phyloP scores from a whole-genome alignment of 2,113 vertebrate species.

The Cnemophilus loriae region DNA sequence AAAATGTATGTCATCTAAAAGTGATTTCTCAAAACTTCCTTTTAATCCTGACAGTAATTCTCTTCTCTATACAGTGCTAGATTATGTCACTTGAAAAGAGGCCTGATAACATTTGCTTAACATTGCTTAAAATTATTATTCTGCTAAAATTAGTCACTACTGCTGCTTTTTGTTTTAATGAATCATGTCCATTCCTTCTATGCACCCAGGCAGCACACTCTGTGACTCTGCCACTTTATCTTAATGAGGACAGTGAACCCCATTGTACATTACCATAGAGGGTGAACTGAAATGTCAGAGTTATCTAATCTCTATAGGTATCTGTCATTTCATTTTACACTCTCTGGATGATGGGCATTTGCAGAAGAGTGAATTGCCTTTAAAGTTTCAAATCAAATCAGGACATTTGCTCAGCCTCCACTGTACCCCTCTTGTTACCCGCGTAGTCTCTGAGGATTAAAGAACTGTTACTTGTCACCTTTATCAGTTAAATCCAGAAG shows the following conservation, averaged over 20 bases:
- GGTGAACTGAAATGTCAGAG: background rate
- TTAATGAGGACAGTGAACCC: background rate
- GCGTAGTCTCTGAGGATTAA: slow-evolving; percentile 7
- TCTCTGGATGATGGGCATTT: background rate
- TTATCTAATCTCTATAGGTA: background rate
- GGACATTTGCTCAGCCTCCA: background rate
- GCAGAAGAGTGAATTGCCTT: slow-evolving; percentile 4
- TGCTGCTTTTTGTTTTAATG: slow-evolving; percentile 36
- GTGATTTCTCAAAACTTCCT: background rate
- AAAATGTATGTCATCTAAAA: background rate
- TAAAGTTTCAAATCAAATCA: slow-evolving; percentile 2
- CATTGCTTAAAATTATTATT: background rate
- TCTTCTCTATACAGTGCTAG: background rate
- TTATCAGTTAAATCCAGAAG: slow-evolving; percentile 40
- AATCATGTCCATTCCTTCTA: background rate
- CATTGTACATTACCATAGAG: background rate
- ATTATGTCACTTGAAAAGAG: background rate
- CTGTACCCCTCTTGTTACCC: background rate
- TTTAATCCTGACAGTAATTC: background rate
- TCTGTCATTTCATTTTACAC: slow-evolving; percentile 19
- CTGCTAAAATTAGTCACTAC: slow-evolving; percentile 43
- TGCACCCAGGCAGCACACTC: background rate
- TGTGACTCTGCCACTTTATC: background rate
- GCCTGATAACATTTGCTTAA: background rate
- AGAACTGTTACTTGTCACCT: slow-evolving; percentile 22